These are phyloP conservation scores for Plotosus lineatus DNA, from an alignment of 2,113 vertebrate genomes.

Conservation along the genomic window DNA sequence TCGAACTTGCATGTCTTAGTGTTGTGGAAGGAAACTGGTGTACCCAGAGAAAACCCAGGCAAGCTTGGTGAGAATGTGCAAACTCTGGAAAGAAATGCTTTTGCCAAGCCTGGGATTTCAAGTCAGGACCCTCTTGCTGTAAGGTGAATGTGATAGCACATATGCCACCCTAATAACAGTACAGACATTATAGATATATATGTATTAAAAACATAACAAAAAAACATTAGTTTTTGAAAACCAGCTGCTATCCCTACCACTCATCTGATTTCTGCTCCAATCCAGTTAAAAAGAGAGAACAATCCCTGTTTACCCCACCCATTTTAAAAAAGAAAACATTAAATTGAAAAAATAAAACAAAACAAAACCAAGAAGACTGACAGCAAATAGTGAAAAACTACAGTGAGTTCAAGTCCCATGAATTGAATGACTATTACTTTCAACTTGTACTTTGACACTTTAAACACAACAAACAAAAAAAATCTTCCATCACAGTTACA, in stretches of 20 bases:
- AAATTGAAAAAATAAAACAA: neutral
- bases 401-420: neutral
- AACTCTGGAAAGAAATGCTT: too few species aligned
- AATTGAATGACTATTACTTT: neutral
- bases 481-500: neutral
- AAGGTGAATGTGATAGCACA: too few species aligned
- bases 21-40: too few species aligned
- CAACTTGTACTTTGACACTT: neutral
- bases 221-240: neutral
- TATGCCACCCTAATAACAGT: too few species aligned
- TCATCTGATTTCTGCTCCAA: neutral
- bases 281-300: neutral
- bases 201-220: neutral
- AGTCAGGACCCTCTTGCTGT: too few species aligned
- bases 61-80: too few species aligned
- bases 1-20: too few species aligned
- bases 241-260: neutral
- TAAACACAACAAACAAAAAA: neutral
- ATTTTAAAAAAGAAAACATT: neutral
- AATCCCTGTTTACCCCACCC: neutral
- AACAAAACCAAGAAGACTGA: neutral
- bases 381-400: neutral
- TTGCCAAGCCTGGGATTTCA: too few species aligned
- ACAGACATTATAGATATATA: neutral
- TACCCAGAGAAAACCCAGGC: too few species aligned